Evolutionary conservation across 2,113 vertebrate genomes (phyloP).

Genomic region (Cephalopterus ornatus): DNA sequence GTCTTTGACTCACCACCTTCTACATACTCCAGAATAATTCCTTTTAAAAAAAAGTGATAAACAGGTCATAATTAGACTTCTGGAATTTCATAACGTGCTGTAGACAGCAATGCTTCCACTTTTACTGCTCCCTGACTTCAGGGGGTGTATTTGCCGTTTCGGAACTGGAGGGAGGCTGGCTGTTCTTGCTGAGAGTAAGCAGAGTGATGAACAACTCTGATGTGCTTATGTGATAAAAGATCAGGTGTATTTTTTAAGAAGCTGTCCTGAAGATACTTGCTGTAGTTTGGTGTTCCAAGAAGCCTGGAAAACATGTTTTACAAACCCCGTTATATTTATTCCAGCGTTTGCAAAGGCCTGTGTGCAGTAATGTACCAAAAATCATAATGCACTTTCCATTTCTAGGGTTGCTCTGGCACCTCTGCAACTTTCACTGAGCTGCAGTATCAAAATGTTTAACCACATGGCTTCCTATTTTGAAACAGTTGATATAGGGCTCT

Average conservation of each 20-base stretch:
- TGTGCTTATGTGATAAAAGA: background rate
- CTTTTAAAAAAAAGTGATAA: constrained; percentile 58
- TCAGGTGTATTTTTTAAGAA: background rate
- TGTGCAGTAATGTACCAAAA: background rate
- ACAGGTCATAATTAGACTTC: background rate
- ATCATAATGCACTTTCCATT: background rate
- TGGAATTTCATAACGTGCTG: background rate
- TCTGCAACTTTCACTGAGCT: background rate
- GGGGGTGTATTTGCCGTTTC: background rate
- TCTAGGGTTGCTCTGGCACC: background rate
- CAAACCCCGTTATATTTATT: background rate
- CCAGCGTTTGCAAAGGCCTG: background rate
- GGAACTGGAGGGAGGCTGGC: background rate
- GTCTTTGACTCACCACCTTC: constrained; percentile 79
- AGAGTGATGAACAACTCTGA: background rate
- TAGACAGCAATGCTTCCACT: background rate
- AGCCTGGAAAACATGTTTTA: background rate
- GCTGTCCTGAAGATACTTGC: background rate
- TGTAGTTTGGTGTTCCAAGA: background rate
- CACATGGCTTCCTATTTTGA: background rate
- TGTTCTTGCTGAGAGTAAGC: background rate
- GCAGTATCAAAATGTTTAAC: background rate
- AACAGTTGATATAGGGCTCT: background rate
- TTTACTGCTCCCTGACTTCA: background rate
- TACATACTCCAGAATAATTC: constrained; percentile 91